Evolutionary conservation across 2,797 vertebrate genomes (phyloP).

Genomic region (Melanotaenia trifasciata): DNA sequence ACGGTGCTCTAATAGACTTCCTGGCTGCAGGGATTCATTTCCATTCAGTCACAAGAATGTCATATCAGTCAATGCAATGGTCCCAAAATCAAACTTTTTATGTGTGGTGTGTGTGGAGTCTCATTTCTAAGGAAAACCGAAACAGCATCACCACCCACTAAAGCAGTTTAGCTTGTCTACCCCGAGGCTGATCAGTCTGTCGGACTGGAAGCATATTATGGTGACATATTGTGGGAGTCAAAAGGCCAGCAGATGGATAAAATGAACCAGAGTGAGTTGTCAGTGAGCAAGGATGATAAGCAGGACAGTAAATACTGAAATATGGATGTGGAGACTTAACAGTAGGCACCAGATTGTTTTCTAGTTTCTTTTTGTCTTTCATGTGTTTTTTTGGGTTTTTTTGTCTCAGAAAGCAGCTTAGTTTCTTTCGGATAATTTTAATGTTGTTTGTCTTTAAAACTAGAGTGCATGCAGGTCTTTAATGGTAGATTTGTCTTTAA

Average conservation of each 20-base stretch:
- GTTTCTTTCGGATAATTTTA: not conserved
- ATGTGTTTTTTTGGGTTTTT: not conserved
- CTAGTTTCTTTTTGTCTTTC: not conserved
- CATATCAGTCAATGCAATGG: not conserved
- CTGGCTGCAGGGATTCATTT: not conserved
- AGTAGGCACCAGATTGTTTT: not conserved
- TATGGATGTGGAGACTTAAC: not conserved
- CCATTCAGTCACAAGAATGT: not conserved
- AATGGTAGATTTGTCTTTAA: no score
- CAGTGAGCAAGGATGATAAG: slow-evolving; percentile 14
- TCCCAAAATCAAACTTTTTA: slow-evolving; percentile 13
- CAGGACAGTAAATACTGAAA: slow-evolving; percentile 10
- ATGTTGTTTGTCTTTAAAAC: not conserved
- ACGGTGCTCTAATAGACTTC: not conserved
- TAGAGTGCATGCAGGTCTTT: no score
- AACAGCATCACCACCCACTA: slow-evolving; percentile 47
- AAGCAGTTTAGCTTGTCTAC: slow-evolving; percentile 45
- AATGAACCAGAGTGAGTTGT: slow-evolving; percentile 27
- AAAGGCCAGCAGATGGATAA: slow-evolving; percentile 56
- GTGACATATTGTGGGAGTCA: slow-evolving; percentile 59
- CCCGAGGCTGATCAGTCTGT: slow-evolving; percentile 60
- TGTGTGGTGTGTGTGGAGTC: slow-evolving; percentile 3
- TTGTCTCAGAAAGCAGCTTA: not conserved
- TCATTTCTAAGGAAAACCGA: slow-evolving; percentile 34
- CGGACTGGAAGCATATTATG: slow-evolving; percentile 42